Conservation (phyloP, 2,888 invertebrate species). For the Sinhomidia bicolor region DNA sequence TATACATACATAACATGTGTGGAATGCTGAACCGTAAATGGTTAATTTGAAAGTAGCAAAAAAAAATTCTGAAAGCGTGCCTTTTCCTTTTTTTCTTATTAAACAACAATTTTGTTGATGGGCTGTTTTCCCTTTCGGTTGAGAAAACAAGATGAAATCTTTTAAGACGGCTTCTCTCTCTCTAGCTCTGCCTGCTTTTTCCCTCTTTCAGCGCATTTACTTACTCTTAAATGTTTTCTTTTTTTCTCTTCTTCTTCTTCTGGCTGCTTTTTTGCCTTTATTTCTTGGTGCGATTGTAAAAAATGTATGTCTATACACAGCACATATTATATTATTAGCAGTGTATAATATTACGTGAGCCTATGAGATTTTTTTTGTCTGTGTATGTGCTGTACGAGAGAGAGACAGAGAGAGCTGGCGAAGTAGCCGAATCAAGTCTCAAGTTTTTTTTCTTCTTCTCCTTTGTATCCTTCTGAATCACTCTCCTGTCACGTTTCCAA, state of each 20-base stretch:
- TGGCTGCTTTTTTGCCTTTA: background rate
- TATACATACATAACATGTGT: background rate
- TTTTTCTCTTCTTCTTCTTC: no score
- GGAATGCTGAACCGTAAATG: background rate
- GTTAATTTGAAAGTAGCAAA: background rate
- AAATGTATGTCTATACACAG: background rate
- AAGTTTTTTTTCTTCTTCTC: slow-evolving; percentile 47
- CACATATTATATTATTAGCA: slow-evolving; percentile 12
- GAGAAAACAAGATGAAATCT: slow-evolving; percentile 1
- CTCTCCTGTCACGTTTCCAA: slow-evolving; percentile 73
- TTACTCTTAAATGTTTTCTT: slow-evolving; percentile 29
- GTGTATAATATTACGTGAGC: slow-evolving; percentile 29
- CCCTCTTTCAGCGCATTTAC: background rate
- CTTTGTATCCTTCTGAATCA: slow-evolving; percentile 70
- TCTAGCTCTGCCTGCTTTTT: background rate
- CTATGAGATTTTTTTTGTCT: background rate
- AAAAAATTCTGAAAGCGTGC: slow-evolving; percentile 10
- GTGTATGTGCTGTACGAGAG: background rate
- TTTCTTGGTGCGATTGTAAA: slow-evolving; percentile 1
- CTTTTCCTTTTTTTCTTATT: background rate
- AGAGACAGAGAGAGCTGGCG: no score
- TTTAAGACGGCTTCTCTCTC: slow-evolving; percentile 4
- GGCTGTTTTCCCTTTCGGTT: background rate
- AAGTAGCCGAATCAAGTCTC: slow-evolving; percentile 64
- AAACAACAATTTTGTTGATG: slow-evolving; percentile 1